Conservation (phyloP, 2,888 invertebrate species). For the Mallateleia sp. region DNA sequence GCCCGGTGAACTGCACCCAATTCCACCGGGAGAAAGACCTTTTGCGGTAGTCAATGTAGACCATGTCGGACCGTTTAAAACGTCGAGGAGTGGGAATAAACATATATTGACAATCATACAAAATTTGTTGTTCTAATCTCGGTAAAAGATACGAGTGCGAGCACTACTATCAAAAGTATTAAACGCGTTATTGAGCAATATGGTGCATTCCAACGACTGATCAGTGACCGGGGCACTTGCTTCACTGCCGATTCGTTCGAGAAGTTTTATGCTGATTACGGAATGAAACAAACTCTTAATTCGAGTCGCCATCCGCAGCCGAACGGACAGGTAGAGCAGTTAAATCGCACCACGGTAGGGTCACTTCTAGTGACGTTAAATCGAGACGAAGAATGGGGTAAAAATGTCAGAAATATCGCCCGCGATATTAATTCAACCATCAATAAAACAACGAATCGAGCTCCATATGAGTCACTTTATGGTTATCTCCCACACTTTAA, state of each 20-base stretch:
- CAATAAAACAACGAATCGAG: conserved; percentile 1
- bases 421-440: conserved; percentile 3
- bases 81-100: conserved; percentile 14
- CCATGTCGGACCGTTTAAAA: conserved; percentile 73
- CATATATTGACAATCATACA: neutral
- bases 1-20: no score
- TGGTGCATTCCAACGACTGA: neutral
- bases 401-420: neutral
- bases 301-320: conserved; percentile 43
- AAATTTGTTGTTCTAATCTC: conserved; percentile 1
- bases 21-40: conserved; percentile 44
- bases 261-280: conserved; percentile 12
- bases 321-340: conserved; percentile 30
- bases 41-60: conserved; percentile 71
- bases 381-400: neutral
- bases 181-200: neutral
- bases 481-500: conserved; percentile 38
- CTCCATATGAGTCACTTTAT: conserved; percentile 13
- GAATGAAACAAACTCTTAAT: conserved; percentile 30
- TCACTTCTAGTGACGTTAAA: neutral
- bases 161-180: neutral
- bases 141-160: neutral
- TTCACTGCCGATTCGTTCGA: conserved; percentile 34
- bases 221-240: conserved; percentile 13
- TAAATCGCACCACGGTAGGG: conserved; percentile 14